These are phyloP conservation scores for Lysiphlebus fabarum DNA, from an alignment of 1,140 invertebrate genomes.

Conservation along the genomic window DNA sequence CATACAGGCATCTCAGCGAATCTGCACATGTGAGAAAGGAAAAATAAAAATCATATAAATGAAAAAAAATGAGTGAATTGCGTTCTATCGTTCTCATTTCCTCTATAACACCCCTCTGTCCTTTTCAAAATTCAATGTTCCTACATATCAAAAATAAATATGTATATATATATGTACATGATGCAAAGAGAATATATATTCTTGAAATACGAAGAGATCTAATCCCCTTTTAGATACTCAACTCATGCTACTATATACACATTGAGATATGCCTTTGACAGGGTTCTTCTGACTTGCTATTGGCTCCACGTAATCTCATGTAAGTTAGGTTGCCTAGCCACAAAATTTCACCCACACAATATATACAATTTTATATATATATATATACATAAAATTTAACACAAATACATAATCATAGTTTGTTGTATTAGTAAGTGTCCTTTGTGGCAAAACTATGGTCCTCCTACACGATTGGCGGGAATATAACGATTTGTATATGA, in stretches of 20 bases:
- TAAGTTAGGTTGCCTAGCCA: slow-evolving; percentile 50
- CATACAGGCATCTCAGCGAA: background rate
- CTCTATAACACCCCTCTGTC: too few relatives aligned
- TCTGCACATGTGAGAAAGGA: background rate
- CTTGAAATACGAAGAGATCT: slow-evolving; percentile 44
- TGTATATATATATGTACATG: slow-evolving; percentile 5
- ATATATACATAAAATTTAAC: slow-evolving; percentile 18
- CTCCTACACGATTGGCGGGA: too few relatives aligned
- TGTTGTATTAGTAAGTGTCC: too few relatives aligned
- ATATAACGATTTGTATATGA: too few relatives aligned
- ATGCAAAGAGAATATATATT: slow-evolving; percentile 28
- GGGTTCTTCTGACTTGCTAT: slow-evolving; percentile 45
- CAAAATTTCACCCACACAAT: slow-evolving; percentile 36
- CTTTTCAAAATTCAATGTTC: background rate
- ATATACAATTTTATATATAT: slow-evolving; percentile 27
- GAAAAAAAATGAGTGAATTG: slow-evolving; percentile 1
- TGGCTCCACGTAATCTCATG: slow-evolving; percentile 50
- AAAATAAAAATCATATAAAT: background rate
- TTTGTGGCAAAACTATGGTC: too few relatives aligned
- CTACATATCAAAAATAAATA: slow-evolving; percentile 1
- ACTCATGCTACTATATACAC: slow-evolving; percentile 44
- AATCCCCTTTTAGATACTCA: slow-evolving; percentile 52
- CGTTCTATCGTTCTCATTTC: background rate
- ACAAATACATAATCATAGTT: too few relatives aligned
- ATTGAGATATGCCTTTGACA: slow-evolving; percentile 52